Conservation (phyloP, 2,113 vertebrate genomes). For the Callospermophilus lateralis region DNA sequence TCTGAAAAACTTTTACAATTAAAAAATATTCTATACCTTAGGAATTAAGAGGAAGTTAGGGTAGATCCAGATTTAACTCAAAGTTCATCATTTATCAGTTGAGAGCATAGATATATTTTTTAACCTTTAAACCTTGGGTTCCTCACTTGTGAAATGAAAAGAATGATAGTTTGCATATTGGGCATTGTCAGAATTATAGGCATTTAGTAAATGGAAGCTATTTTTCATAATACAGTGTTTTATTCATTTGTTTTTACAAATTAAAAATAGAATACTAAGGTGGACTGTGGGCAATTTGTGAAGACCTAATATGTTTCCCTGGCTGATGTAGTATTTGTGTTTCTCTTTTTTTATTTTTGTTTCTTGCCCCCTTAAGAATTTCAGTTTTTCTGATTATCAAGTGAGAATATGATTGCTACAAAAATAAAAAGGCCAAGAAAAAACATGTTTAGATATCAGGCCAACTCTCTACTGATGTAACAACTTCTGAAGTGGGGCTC, state of each 20-base stretch:
- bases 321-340: slow-evolving; percentile 72
- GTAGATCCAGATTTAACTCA: slow-evolving; percentile 41
- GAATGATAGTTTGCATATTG: neutral
- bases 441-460: slow-evolving; percentile 90
- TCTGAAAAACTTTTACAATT: slow-evolving; percentile 34
- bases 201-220: slow-evolving; percentile 3
- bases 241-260: neutral
- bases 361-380: slow-evolving; percentile 70
- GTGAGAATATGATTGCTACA: slow-evolving; percentile 85
- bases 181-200: slow-evolving; percentile 4
- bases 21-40: neutral
- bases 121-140: neutral
- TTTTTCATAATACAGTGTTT: neutral
- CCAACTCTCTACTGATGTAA: slow-evolving; percentile 89
- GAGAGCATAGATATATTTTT: slow-evolving; percentile 16
- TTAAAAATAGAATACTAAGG: neutral
- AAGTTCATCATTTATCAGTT: slow-evolving; percentile 43
- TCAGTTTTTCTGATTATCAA: slow-evolving; percentile 76
- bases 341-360: neutral
- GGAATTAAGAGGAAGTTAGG: neutral
- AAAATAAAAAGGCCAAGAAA: slow-evolving; percentile 92
- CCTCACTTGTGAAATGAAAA: slow-evolving; percentile 32
- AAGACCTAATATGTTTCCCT: slow-evolving; percentile 56
- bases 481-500: slow-evolving; percentile 91
- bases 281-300: slow-evolving; percentile 35